Evolutionary conservation across 2,113 vertebrate genomes (phyloP).

Genomic region (Eonycteris spelaea): DNA sequence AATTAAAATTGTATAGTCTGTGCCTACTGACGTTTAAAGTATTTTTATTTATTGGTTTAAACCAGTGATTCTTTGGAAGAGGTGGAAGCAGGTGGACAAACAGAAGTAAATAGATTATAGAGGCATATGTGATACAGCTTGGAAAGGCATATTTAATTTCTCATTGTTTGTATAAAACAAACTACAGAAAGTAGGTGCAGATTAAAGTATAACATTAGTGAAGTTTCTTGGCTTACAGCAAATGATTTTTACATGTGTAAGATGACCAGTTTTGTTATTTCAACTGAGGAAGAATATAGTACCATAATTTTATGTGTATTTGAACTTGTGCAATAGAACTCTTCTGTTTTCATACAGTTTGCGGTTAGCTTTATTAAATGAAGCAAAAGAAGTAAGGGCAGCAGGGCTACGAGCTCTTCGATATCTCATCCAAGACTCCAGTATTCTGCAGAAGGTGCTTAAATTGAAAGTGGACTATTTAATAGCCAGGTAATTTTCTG

Average conservation of each 20-base stretch:
- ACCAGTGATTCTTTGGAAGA: not conserved
- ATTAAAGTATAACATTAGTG: not conserved
- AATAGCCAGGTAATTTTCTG: constrained; percentile 91
- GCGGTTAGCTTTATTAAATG: constrained; percentile 95
- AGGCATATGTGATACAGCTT: not conserved
- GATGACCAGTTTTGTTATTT: not conserved
- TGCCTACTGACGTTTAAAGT: not conserved
- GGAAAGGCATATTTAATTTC: not conserved
- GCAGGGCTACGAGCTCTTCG: constrained; percentile 96
- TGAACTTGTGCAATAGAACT: not conserved
- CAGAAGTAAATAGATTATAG: not conserved
- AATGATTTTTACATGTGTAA: not conserved
- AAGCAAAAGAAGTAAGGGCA: constrained; percentile 98
- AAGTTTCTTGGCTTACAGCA: not conserved
- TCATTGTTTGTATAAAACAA: not conserved
- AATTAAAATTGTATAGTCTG: not conserved
- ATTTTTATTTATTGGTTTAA: constrained; percentile 25
- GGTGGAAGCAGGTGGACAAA: not conserved
- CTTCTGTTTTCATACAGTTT: constrained; percentile 82
- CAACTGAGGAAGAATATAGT: not conserved
- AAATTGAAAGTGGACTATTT: constrained; percentile 97
- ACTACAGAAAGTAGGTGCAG: not conserved
- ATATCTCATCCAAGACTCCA: constrained; percentile 95
- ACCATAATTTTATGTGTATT: not conserved
- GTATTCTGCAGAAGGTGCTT: constrained; percentile 95